Conservation (phyloP, 1,140 invertebrate genomes). For the Dreissena rostriformis region DNA sequence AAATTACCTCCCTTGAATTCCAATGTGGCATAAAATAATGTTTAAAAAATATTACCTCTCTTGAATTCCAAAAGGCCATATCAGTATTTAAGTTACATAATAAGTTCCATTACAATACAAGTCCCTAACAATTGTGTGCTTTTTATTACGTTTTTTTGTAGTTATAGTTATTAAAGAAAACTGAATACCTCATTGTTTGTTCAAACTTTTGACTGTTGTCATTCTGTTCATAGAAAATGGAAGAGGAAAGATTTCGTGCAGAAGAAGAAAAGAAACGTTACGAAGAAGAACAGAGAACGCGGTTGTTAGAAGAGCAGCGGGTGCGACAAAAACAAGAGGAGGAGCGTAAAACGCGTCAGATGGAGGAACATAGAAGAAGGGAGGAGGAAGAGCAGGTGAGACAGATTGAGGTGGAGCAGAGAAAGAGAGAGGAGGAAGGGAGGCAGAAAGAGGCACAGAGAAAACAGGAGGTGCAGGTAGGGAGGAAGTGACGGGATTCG, state of each 20-base stretch:
- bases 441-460: slow-evolving; percentile 57
- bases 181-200: background rate
- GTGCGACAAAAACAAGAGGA: slow-evolving; percentile 54
- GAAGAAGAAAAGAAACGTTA: slow-evolving; percentile 59
- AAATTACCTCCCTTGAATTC: no score
- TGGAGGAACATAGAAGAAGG: slow-evolving; percentile 52
- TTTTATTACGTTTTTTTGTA: no score
- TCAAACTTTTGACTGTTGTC: background rate
- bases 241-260: slow-evolving; percentile 55
- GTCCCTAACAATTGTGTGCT: no score
- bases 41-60: no score
- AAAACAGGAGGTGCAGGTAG: slow-evolving; percentile 59
- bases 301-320: slow-evolving; percentile 49
- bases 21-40: no score
- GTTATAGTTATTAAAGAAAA: background rate
- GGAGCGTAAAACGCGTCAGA: slow-evolving; percentile 41
- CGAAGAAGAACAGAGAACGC: slow-evolving; percentile 57
- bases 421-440: slow-evolving; percentile 51
- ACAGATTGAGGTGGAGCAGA: slow-evolving; percentile 44
- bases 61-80: no score
- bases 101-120: no score
- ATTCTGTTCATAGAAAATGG: slow-evolving; percentile 49
- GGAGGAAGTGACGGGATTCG: background rate
- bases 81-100: no score
- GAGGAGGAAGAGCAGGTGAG: slow-evolving; percentile 46